Base-by-base conservation (phyloP, 2,888 invertebrate species). In the Abrostola triplasia region DNA sequence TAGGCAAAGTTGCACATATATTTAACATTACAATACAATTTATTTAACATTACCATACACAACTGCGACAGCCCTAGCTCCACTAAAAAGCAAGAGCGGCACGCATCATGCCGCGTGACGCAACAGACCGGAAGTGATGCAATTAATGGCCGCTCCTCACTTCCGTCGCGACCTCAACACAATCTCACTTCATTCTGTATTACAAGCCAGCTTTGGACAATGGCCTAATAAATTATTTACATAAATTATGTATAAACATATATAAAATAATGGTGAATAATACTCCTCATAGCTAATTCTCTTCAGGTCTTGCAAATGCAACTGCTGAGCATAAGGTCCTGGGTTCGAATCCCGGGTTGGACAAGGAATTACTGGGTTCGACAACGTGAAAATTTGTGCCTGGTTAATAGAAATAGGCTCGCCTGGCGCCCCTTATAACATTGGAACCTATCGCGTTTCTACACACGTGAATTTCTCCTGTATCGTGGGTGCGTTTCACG, bases 81-180 rank as follows among this genome's bases (percentile, higher is more conserved):
- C 12, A 47, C 24, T 47, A 47, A 47, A 44, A 47, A 47, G 44
- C 44, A 47, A 47, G 9, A 47, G 44, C 24, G 44, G 13, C 13
- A 24, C 44, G 42, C 42, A 13, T 24, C 24, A 24, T 24, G 24
- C 1, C 24, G 24, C 12, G 44, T 47, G 44, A 47, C 44, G 44
- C 24, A 47, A 47, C 44, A 9, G 13, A 9, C 13, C 44, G 44
- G 44, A 47, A 47, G 44, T 47, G 44, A 47, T 24, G 44, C 9
- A 47, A 47, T 13, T 9, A 47, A 47, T 47, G 44, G 44, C 9
- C 44, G 44, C 44, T 47, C 44, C 9, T 47, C 44, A 47, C 44
- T 47, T 47, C 44, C 44, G 24, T 47, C 44, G 44, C 44, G 44
- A 47, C 44, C 44, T 47, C 44, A 47, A 24, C 24, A 24, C 24